Base-by-base conservation (phyloP, 2,113 vertebrate species). In the Pheucticus melanocephalus region DNA sequence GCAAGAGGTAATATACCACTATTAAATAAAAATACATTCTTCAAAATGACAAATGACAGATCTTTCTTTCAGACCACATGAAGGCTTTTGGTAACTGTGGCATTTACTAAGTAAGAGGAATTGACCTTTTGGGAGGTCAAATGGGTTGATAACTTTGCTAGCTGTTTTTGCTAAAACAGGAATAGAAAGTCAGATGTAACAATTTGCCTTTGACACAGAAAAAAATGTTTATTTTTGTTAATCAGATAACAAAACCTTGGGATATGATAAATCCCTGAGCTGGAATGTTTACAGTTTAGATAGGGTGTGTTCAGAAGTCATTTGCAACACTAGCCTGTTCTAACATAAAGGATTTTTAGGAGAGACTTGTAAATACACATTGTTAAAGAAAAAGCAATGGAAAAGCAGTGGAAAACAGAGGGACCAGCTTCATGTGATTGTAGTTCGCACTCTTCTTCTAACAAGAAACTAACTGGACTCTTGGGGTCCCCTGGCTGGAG, bases 171-270 rank as follows among this genome's bases (percentile, higher is more conserved):
- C 19, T 79, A 64, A 86, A 90, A 92, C 76, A 83, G 56, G 82
- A 94, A 93, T 77, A 80, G 95, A 76, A 96, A 95, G 86, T 90
- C 85, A 90, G 71, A 93, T 80, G 63, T 65, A 94, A 94, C 63
- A 72, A 76, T 80, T 80, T 73, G 66, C 85, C 79, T 90, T 84
- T 86, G 72, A 94, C 91, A 93, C 44, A 88, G 82, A 70, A 90
- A 82, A 90, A 78, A 89, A 35, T 13, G 51, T 68, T 95, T 97
- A 54, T 90, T 92, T 94, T 91, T 70, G 63, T 90, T 86, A 71
- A 83, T n/a, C 0, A 0, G 31, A 70, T 48, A 94, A 88, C 44
- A 94, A 93, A 94, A 93, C 80, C 76, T 91, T 78, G 50, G 39
- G 51, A 81, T 86, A 50, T 2, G 20, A 54, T 88, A 88, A 75